Base-by-base conservation (phyloP, 2,888 invertebrate species). In the Chaetogeoica ovagalla region DNA sequence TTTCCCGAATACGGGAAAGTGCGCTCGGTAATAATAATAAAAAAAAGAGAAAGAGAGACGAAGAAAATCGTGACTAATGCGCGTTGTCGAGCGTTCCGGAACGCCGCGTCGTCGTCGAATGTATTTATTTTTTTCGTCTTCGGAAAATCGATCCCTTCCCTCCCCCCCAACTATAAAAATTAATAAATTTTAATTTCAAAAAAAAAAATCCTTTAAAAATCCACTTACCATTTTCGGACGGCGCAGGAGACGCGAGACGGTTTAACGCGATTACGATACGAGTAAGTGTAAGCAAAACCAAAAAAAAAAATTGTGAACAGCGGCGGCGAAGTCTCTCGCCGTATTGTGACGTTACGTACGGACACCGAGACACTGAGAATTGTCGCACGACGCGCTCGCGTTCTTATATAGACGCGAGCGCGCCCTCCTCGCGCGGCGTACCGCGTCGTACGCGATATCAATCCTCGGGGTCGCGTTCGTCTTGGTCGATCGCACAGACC, bases 41-140 rank as follows among this genome's bases (percentile, higher is more conserved):
- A 30, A 30, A 30, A 30, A 30, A 30, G 30, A 30, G 30, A 30
- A 4, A 63, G 2, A 79, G 71, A 71, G 30, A 71, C 57, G 39
- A 71, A 65, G 43, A 79, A 79, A 79, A 65, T 57, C 79, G 70
- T 79, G 70, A 71, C 79, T 79, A 79, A 79, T 71, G 30, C 30
- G 30, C 30, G 69, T 48, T 43, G 48, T 57, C 23, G 71, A 69
- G 39, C 62, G 55, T 79, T 69, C 79, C 79, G 79, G 62, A 71
- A 79, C 71, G 74, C 0, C 62, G 7, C 68, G 70, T 17, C 63
- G 79, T 17, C 43, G 30, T 4, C 30, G 30, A 30, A 30, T 30
- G 4, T 30, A 30, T 30, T 2, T 30, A 30, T 30, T 30, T 30
- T 30, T 30, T 30, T 30, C n/a, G n/a, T 65, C 1, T 57, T 39